A percentile compares a stretch with the other conserved stretches of the same genome.
Conservation (phyloP, 2,888 invertebrate species). For the Ectemnius continuus region DNA sequence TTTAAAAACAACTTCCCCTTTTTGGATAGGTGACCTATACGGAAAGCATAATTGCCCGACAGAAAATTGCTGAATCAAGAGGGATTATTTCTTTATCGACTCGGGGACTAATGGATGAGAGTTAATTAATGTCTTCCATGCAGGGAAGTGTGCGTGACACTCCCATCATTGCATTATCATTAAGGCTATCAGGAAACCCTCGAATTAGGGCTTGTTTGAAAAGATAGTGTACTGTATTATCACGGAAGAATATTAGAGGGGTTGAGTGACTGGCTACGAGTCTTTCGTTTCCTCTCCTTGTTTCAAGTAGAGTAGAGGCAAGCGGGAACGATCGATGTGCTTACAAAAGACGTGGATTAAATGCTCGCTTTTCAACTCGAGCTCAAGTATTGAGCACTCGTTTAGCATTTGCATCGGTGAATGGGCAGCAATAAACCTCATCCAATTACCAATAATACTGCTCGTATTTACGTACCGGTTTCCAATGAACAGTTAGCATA, state of each 20-base stretch:
- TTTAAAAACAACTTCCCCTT: no score
- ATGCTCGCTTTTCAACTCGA: slow-evolving; percentile 9
- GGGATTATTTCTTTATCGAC: no score
- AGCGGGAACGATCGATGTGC: slow-evolving; percentile 27
- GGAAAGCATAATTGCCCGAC: no score
- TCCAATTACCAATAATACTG: not conserved
- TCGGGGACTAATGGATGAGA: no score
- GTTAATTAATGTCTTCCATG: not conserved
- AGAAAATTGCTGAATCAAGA: no score
- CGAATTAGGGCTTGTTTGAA: slow-evolving; percentile 31
- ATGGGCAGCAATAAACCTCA: not conserved
- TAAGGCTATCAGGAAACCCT: slow-evolving; percentile 16
- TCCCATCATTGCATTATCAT: not conserved
- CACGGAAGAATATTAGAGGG: slow-evolving; percentile 11
- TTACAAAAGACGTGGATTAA: slow-evolving; percentile 33
- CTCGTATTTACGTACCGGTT: no score
- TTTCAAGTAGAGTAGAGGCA: not conserved
- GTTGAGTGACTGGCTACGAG: slow-evolving; percentile 38
- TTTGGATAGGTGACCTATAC: no score
- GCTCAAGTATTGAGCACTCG: not conserved
- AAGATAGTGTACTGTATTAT: slow-evolving; percentile 12
- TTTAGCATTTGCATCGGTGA: slow-evolving; percentile 25
- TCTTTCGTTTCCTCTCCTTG: slow-evolving; percentile 46
- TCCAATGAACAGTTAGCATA: no score
- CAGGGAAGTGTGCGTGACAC: not conserved